Evolutionary conservation across 2,797 vertebrate species (phyloP).

Genomic region (Gila robusta): DNA sequence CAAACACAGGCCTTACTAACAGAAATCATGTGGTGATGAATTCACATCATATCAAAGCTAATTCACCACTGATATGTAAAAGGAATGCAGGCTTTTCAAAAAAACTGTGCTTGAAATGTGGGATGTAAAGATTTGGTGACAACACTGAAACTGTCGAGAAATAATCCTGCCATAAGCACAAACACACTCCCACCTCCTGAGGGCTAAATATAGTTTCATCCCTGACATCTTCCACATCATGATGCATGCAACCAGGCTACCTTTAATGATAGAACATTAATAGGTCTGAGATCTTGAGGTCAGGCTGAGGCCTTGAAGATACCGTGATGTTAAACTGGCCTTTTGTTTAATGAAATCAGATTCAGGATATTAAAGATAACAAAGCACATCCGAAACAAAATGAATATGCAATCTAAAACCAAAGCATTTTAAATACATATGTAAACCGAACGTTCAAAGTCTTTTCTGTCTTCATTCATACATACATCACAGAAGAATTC

Average conservation of each 20-base stretch:
- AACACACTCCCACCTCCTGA: slow-evolving; percentile 21
- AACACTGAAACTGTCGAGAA: slow-evolving; percentile 38
- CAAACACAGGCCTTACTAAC: not conserved
- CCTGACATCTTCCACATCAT: slow-evolving; percentile 21
- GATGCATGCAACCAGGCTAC: not conserved
- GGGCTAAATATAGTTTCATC: slow-evolving; percentile 29
- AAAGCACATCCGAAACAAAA: not conserved
- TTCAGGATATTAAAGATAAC: not conserved
- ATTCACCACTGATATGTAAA: not conserved
- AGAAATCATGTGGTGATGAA: not conserved
- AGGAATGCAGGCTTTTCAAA: slow-evolving; percentile 2
- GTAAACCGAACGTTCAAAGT: not conserved
- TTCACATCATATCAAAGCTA: not conserved
- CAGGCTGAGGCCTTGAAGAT: not conserved
- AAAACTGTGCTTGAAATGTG: slow-evolving; percentile 36
- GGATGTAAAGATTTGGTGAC: slow-evolving; percentile 38
- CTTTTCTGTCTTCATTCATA: not conserved
- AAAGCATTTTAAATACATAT: not conserved
- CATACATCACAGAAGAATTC: not conserved
- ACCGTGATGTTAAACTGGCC: not conserved
- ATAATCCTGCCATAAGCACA: slow-evolving; percentile 46
- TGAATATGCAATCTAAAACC: not conserved
- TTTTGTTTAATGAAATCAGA: not conserved
- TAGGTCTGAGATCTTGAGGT: not conserved
- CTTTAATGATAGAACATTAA: slow-evolving; percentile 12